Base-by-base conservation (phyloP, 2,888 invertebrate species). In the Polydrusus pterygomalis region DNA sequence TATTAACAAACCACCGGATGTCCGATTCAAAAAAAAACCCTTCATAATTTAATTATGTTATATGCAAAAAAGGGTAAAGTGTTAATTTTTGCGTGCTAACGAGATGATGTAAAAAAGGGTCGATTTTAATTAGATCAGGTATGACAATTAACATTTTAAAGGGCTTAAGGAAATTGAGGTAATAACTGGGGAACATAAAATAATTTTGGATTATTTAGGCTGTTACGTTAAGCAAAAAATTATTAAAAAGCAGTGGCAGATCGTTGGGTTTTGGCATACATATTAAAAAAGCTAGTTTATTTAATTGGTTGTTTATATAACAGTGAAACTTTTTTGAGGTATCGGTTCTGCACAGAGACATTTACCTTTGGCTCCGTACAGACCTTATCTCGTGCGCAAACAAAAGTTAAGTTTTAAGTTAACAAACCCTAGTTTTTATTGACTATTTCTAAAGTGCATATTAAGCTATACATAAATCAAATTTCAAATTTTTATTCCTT, bases 21-120 rank as follows among this genome's bases (percentile, higher is more conserved):
- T 11, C 43, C 3, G 5, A 43, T 1, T n/a, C 40, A 43, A 43
- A 43, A 43, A 43, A 43, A n/a, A 2, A 5, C 13, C n/a, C n/a
- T 43, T 43, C n/a, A 43, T n/a, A 43, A 43, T 43, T n/a, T n/a
- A n/a, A 43, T 13, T 43, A 43, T 43, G n/a, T 43, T 43, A 13
- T n/a, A 43, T 43, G 43, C 43, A 43, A 43, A 43, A 43, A 43
- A 43, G 43, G 43, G 43, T 43, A 43, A 13, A 43, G n/a, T 43
- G 43, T n/a, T 47, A 47, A 47, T 47, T 47, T 47, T 47, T 47
- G 15, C 13, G 17, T 47, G 47, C 6, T 47, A 17, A 47, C 17
- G 47, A 17, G 47, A 6, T 47, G 15, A 17, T 13, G 43, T 43
- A 43, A 47, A 47, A 47, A 17, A 17, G 47, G 47, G 47, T 47